A percentile compares a stretch with the other conserved stretches of the same genome.
Evolutionary conservation across 2,888 invertebrate species (phyloP).

Genomic region (Trissolcus brochymenae): DNA sequence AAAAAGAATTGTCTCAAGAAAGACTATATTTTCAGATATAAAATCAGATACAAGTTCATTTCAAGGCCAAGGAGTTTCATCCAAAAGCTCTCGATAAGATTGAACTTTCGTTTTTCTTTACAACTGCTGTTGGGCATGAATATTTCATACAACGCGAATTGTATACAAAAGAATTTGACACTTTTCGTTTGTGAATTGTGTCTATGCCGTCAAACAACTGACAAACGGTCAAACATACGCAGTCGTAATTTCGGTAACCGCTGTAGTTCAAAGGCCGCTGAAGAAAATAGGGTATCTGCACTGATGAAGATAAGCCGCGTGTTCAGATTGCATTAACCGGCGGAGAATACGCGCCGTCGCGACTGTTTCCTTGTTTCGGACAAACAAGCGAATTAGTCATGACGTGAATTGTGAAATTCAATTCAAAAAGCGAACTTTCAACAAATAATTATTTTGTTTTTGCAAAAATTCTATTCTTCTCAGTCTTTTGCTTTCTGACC

Average conservation of each 20-base stretch:
- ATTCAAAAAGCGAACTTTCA: too few relatives aligned
- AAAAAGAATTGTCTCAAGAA: too few relatives aligned
- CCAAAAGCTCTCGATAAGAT: conserved; percentile 1
- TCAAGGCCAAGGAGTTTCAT: conserved; percentile 7
- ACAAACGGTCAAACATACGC: conserved; percentile 12
- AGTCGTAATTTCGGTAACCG: conserved; percentile 38
- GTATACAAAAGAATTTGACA: conserved; percentile 21
- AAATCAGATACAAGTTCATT: too few relatives aligned
- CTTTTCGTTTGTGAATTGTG: conserved; percentile 11
- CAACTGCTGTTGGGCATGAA: conserved; percentile 17
- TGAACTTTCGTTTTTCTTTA: neutral
- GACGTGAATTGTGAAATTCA: too few relatives aligned
- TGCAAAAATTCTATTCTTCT: too few relatives aligned
- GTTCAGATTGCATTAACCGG: conserved; percentile 38
- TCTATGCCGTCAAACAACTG: too few relatives aligned
- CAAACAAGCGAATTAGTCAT: neutral
- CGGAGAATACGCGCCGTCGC: conserved; percentile 29
- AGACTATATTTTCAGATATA: too few relatives aligned
- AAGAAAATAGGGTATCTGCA: conserved; percentile 41
- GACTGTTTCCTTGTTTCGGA: too few relatives aligned
- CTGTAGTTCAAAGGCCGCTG: conserved; percentile 6
- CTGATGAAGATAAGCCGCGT: conserved; percentile 47
- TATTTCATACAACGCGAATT: conserved; percentile 35
- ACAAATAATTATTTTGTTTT: too few relatives aligned
- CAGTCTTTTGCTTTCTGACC: too few relatives aligned